phyloP scores from a whole-genome alignment of 2,888 invertebrate species.

The Iselma pallidipennis region DNA sequence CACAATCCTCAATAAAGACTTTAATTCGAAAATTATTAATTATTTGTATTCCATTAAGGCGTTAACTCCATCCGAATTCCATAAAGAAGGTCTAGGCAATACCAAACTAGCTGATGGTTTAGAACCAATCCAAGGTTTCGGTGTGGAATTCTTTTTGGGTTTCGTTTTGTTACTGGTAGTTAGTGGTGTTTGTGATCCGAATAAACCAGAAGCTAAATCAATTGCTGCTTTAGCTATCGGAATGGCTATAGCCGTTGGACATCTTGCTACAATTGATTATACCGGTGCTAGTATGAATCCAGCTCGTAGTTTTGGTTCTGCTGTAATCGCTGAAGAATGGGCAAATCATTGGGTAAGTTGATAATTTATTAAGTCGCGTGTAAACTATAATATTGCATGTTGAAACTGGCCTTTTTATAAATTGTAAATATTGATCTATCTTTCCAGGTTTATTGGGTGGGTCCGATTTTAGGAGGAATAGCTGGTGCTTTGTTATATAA shows the following conservation, averaged over 20 bases:
- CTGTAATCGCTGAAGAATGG: slow-evolving; percentile 77
- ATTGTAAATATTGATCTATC: background rate
- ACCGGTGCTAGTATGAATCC: slow-evolving; percentile 95
- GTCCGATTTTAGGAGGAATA: slow-evolving; percentile 80
- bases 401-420: background rate
- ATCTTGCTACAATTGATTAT: slow-evolving; percentile 80
- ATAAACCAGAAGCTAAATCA: slow-evolving; percentile 77
- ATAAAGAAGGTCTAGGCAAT: slow-evolving; percentile 68
- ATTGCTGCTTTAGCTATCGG: slow-evolving; percentile 88
- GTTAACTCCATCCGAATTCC: slow-evolving; percentile 67
- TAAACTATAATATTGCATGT: background rate
- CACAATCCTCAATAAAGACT: background rate
- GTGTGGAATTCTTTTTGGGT: slow-evolving; percentile 82
- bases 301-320: slow-evolving; percentile 85
- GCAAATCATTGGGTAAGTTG: slow-evolving; percentile 81
- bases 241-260: slow-evolving; percentile 81
- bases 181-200: slow-evolving; percentile 84
- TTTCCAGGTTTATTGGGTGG: slow-evolving; percentile 82
- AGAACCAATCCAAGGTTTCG: slow-evolving; percentile 78
- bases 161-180: slow-evolving; percentile 87
- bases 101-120: slow-evolving; percentile 66
- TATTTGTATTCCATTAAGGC: slow-evolving; percentile 57
- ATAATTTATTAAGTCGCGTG: background rate
- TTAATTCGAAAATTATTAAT: slow-evolving; percentile 6
- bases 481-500: slow-evolving; percentile 77